These are phyloP conservation scores for Steromphala cineraria DNA, from an alignment of 2,888 invertebrate species.

Conservation along the genomic window DNA sequence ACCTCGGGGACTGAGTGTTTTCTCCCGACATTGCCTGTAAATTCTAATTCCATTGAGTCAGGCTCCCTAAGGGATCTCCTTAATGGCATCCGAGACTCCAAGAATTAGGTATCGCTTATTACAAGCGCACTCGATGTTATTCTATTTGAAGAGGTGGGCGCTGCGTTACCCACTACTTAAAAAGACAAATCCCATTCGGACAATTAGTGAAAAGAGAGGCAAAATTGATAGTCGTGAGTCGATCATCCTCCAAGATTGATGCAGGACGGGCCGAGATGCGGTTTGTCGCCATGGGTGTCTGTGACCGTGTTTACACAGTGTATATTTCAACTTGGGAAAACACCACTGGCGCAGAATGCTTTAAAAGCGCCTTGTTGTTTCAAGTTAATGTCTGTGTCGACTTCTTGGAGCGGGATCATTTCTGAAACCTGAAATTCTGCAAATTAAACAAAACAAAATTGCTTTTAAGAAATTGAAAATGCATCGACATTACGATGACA, in stretches of 20 bases:
- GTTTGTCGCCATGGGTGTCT: not conserved
- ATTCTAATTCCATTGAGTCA: not conserved
- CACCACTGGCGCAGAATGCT: not conserved
- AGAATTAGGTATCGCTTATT: constrained; percentile 2
- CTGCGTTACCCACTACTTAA: not conserved
- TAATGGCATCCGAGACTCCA: not conserved
- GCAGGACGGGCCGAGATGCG: not conserved
- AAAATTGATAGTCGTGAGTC: not conserved
- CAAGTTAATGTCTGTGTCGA: no score
- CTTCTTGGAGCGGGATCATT: no score
- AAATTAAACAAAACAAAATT: no score
- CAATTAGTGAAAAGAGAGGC: not conserved
- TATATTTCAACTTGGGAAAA: not conserved
- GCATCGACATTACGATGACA: no score
- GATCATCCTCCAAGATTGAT: not conserved
- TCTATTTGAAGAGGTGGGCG: constrained; percentile 4
- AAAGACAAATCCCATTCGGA: constrained; percentile 8
- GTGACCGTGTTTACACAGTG: not conserved
- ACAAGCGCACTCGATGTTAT: not conserved
- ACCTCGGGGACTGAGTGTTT: not conserved
- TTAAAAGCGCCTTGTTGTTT: no score
- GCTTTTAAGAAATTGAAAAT: no score
- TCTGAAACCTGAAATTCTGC: no score
- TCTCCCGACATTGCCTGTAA: not conserved
- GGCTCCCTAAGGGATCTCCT: not conserved